A percentile compares a stretch with the other conserved stretches of the same genome.
Conservation (phyloP, 2,888 invertebrate genomes). For the Eurois occulta region DNA sequence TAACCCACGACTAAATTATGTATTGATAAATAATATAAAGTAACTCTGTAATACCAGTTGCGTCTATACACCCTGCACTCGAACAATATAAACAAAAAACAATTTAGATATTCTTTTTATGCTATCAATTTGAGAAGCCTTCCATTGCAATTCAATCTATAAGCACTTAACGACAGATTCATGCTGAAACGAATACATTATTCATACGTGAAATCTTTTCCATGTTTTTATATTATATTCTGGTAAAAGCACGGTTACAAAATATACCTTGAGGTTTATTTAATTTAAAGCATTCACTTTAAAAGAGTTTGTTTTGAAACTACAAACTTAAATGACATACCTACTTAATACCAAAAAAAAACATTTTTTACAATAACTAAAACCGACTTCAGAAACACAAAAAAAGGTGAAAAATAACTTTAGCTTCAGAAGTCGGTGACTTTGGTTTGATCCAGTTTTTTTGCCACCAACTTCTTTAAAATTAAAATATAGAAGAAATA, state of each 20-base stretch:
- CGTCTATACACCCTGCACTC: background rate
- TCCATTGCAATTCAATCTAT: conserved; percentile 23
- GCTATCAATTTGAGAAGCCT: background rate
- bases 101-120: background rate
- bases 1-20: too few species aligned
- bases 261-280: conserved; percentile 1
- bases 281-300: conserved; percentile 1
- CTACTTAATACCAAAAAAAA: too few species aligned
- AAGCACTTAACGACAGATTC: conserved; percentile 34
- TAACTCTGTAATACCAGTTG: background rate
- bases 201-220: conserved; percentile 57
- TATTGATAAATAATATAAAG: background rate
- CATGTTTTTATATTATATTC: conserved; percentile 12
- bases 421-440: too few species aligned
- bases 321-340: background rate
- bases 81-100: background rate
- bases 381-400: too few species aligned
- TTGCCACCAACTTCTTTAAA: too few species aligned
- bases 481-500: too few species aligned
- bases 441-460: too few species aligned
- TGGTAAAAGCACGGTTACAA: background rate
- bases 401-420: too few species aligned
- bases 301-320: background rate
- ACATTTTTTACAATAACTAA: too few species aligned
- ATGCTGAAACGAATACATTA: conserved; percentile 57